Percentiles rank a stretch among this genome's conserved stretches.
Conservation (phyloP, 2,113 vertebrate species). For the Mola mola region DNA sequence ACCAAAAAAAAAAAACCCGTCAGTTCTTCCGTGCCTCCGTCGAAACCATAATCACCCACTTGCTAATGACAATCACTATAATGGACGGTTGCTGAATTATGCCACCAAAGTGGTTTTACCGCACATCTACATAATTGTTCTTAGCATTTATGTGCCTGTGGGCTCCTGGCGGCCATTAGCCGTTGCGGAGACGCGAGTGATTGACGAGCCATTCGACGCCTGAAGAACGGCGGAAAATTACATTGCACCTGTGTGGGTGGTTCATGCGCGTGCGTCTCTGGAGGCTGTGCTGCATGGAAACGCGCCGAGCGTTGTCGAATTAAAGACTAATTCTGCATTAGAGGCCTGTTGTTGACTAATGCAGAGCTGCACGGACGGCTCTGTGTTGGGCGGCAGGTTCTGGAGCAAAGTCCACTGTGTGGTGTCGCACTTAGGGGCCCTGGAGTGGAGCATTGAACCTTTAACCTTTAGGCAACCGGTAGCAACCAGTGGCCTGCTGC, state of each 20-base stretch:
- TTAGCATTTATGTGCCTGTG: conserved; percentile 49
- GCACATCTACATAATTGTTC: conserved; percentile 78
- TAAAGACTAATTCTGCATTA: conserved; percentile 13
- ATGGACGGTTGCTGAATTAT: conserved; percentile 74
- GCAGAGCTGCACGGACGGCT: too few species aligned
- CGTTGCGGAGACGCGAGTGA: conserved; percentile 45
- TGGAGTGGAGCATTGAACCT: neutral
- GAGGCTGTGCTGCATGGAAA: conserved; percentile 15
- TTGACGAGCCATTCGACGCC: conserved; percentile 47
- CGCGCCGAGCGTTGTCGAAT: conserved; percentile 15
- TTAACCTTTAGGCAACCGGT: neutral
- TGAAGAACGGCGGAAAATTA: conserved; percentile 48
- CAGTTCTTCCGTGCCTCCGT: conserved; percentile 48
- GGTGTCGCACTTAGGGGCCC: neutral
- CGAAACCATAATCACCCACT: conserved; percentile 70
- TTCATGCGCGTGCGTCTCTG: neutral
- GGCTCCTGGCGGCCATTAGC: conserved; percentile 69
- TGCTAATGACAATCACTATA: conserved; percentile 74
- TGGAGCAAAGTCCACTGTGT: too few species aligned
- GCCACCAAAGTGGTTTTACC: conserved; percentile 72
- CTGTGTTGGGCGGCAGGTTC: too few species aligned
- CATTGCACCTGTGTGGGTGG: conserved; percentile 61
- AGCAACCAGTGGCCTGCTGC: neutral
- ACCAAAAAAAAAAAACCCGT: neutral
- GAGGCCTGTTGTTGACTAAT: too few species aligned